Conservation (phyloP, 1,140 invertebrate genomes). For the Drusus annulatus region DNA sequence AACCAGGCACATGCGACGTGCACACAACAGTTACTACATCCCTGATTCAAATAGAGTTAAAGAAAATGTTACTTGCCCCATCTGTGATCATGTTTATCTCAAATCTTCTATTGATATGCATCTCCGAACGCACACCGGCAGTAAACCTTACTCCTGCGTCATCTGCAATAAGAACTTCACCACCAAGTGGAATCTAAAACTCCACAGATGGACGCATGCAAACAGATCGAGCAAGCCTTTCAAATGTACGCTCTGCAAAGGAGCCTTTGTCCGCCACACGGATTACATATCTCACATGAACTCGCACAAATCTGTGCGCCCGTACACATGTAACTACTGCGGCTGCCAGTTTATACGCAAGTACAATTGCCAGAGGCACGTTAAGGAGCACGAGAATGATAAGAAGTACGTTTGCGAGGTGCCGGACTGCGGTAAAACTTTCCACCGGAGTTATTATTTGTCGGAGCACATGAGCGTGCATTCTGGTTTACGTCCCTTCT, state of each 20-base stretch:
- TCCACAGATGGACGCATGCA: conserved; percentile 92
- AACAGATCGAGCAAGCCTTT: conserved; percentile 86
- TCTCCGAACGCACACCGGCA: conserved; percentile 83
- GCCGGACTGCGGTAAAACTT: conserved; percentile 84
- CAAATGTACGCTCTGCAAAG: conserved; percentile 88
- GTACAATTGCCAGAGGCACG: conserved; percentile 92
- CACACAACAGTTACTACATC: conserved; percentile 84
- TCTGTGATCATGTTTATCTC: conserved; percentile 86
- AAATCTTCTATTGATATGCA: conserved; percentile 86
- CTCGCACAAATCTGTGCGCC: conserved; percentile 84
- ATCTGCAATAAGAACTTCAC: conserved; percentile 89
- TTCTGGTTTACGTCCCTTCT: conserved; percentile 85
- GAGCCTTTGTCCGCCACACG: conserved; percentile 84
- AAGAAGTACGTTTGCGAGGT: conserved; percentile 91
- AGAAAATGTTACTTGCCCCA: conserved; percentile 84
- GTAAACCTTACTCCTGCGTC: conserved; percentile 82
- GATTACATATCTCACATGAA: conserved; percentile 89
- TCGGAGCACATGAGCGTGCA: conserved; percentile 90
- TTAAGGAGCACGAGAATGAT: conserved; percentile 90
- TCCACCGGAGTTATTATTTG: conserved; percentile 90
- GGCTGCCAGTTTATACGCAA: conserved; percentile 94
- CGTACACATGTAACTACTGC: conserved; percentile 94
- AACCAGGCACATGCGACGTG: conserved; percentile 85
- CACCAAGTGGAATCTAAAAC: conserved; percentile 90
- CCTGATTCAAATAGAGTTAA: conserved; percentile 73